Conservation (phyloP, 2,888 invertebrate genomes). For the Sipha maydis region DNA sequence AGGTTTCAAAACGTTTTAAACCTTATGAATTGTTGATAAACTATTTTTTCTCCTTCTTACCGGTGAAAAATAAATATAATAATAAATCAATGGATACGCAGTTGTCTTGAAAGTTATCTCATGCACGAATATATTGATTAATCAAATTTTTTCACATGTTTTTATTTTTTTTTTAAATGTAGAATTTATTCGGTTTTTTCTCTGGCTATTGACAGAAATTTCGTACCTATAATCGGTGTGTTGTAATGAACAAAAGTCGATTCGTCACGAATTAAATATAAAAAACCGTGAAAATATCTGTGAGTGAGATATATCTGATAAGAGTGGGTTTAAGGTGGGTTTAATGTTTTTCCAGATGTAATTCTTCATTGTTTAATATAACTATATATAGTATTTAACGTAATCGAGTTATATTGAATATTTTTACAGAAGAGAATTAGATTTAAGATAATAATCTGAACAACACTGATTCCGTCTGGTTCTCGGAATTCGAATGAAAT, state of each 20-base stretch:
- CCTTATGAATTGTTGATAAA: conserved; percentile 35
- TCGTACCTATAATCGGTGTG: background rate
- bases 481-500: too few species aligned
- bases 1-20: conserved; percentile 7
- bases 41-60: background rate
- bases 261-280: background rate
- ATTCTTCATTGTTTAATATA: too few species aligned
- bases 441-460: too few species aligned
- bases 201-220: background rate
- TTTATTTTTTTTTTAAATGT: conserved; percentile 9
- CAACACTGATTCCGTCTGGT: too few species aligned
- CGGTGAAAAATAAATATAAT: background rate
- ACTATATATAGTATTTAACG: too few species aligned
- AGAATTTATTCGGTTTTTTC: background rate
- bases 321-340: too few species aligned
- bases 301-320: too few species aligned
- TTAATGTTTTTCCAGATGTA: too few species aligned
- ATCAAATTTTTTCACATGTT: background rate
- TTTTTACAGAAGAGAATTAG: too few species aligned
- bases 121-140: conserved; percentile 18
- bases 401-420: too few species aligned
- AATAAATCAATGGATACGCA: background rate
- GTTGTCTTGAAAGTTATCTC: background rate
- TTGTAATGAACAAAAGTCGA: background rate
- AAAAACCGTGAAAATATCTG: too few species aligned